Evolutionary conservation across 1,140 invertebrate genomes (phyloP).

Genomic region (Tetramorium parvispinum): DNA sequence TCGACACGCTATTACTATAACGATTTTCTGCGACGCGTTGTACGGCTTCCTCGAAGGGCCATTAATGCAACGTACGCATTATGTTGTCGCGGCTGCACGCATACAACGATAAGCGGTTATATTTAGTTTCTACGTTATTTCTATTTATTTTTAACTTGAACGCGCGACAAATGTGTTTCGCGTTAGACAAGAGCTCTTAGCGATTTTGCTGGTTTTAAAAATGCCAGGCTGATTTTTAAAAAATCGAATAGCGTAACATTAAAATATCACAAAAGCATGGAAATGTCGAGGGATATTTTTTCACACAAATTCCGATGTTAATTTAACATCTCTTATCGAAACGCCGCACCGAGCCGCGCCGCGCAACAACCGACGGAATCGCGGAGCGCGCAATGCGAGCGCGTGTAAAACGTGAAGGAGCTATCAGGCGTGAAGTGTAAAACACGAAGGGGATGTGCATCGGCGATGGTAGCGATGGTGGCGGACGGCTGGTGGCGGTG

Average conservation of each 20-base stretch:
- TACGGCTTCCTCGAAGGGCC: slow-evolving; percentile 20
- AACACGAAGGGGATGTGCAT: slow-evolving; percentile 66
- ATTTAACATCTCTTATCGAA: slow-evolving; percentile 3
- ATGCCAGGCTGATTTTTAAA: background rate
- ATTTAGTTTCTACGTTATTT: background rate
- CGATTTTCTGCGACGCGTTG: slow-evolving; percentile 33
- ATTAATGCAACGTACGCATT: slow-evolving; percentile 22
- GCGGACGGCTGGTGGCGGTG: slow-evolving; percentile 22
- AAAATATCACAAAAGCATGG: background rate
- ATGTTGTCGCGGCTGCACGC: background rate
- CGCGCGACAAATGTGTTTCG: background rate
- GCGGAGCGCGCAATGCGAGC: slow-evolving; percentile 8
- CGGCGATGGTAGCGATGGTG: slow-evolving; percentile 27
- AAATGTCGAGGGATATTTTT: background rate
- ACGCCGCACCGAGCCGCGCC: no score
- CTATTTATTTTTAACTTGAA: background rate
- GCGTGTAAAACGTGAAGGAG: slow-evolving; percentile 47
- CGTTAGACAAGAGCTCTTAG: background rate
- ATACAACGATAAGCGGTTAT: background rate
- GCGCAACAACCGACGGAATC: slow-evolving; percentile 23
- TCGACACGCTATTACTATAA: slow-evolving; percentile 33
- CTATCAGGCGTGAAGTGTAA: slow-evolving; percentile 66
- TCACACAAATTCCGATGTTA: background rate
- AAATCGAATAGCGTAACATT: background rate
- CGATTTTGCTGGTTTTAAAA: background rate